These are phyloP conservation scores for Bugulina stolonifera DNA, from an alignment of 2,888 invertebrate species.

Conservation along the genomic window DNA sequence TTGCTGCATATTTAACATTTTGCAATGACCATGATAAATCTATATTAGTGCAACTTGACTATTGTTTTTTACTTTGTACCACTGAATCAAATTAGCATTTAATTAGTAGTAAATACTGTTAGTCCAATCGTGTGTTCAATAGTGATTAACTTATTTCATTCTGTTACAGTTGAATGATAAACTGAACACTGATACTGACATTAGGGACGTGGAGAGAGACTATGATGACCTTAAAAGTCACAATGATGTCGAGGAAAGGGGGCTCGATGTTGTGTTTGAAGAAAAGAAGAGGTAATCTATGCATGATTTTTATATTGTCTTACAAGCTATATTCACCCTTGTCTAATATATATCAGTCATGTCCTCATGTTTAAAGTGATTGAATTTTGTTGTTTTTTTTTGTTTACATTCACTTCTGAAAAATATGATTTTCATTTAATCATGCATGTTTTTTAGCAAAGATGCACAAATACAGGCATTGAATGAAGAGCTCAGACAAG, in stretches of 20 bases:
- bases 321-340: too few relatives aligned
- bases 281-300: slow-evolving; percentile 67
- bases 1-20: too few relatives aligned
- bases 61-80: too few relatives aligned
- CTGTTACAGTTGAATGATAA: slow-evolving; percentile 65
- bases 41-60: too few relatives aligned
- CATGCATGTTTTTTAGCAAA: slow-evolving; percentile 36
- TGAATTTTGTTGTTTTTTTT: neutral
- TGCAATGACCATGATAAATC: too few relatives aligned
- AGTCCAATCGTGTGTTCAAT: too few relatives aligned
- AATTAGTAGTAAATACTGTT: too few relatives aligned
- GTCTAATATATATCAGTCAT: too few relatives aligned
- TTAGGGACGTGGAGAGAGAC: slow-evolving; percentile 64
- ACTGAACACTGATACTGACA: slow-evolving; percentile 65
- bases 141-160: slow-evolving; percentile 17
- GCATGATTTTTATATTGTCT: too few relatives aligned
- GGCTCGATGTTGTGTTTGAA: slow-evolving; percentile 64
- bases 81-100: too few relatives aligned
- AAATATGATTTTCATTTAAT: neutral
- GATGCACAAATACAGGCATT: slow-evolving; percentile 59
- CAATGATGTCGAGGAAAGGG: slow-evolving; percentile 61
- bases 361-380: neutral
- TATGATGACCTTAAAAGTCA: slow-evolving; percentile 56
- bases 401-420: neutral
- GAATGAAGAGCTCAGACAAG: slow-evolving; percentile 67